Evolutionary conservation across 2,888 invertebrate genomes (phyloP), one percentile per base, ranked within the genome.

Genomic region (Limenitis camilla): DNA sequence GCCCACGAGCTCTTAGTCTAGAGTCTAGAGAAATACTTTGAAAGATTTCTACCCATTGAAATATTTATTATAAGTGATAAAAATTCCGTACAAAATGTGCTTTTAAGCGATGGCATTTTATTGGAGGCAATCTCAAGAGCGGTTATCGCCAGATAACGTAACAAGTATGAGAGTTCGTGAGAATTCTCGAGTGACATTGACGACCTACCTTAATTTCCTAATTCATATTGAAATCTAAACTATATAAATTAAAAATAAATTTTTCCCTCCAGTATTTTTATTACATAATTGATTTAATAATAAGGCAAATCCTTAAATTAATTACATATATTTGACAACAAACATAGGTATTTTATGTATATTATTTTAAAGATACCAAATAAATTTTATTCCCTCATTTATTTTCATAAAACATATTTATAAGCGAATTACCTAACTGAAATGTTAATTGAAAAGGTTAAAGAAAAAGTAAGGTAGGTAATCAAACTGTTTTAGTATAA

Each of bases 121-220:
- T 61, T 62, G 61, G 58, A 61, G 61, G 57, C 56, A 58, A 56
- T 56, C 59, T 60, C 58, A 52, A 63, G 61, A 61, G 60, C 53
- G 49, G 53, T 60, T 54, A 55, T 58, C 56, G 54, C 52, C 43
- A 49, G 56, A 53, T 54, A 55, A 58, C 49, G 51, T 55, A 55
- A 59, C 58, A 49, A 58, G 53, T 53, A 55, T 27, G 41, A 52
- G 48, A 42, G 48, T 54, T 45, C 48, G 41, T 41, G 40, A 56
- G 45, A 41, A 40, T 41, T 42, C 42, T 54, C 45, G 39, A 36
- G 51, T 49, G 40, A 30, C 36, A 33, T 39, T 40, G 46, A 33
- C 45, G 32, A 43, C 36, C 33, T 51, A 40, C 45, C 49, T 42
- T 35, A 29, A 32, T 33, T 38, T 38, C 32, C 49, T 40, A 28